Conservation (phyloP, 1,140 invertebrate genomes). For the Drosophila littoralis region DNA sequence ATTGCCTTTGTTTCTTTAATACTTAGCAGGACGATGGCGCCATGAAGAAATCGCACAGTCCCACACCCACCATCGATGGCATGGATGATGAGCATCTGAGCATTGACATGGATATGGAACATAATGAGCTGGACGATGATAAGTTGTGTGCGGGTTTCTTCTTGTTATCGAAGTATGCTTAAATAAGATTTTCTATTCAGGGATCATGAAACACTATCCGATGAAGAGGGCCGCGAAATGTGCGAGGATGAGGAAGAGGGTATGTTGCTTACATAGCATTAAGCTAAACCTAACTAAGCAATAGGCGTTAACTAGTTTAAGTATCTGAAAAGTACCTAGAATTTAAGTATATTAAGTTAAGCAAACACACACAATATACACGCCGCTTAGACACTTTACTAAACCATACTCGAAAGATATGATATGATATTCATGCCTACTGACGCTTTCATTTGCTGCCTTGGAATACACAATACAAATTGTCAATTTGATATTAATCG, state of each 20-base stretch:
- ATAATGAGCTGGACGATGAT: conserved; percentile 89
- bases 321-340: conserved; percentile 19
- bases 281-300: conserved; percentile 3
- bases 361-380: conserved; percentile 12
- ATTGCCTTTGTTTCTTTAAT: neutral
- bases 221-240: conserved; percentile 88
- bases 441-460: conserved; percentile 53
- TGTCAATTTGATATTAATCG: conserved; percentile 64
- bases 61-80: conserved; percentile 86
- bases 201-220: conserved; percentile 89
- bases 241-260: conserved; percentile 83
- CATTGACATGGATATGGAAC: conserved; percentile 84
- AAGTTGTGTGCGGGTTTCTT: conserved; percentile 79
- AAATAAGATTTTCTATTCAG: conserved; percentile 71
- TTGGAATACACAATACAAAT: conserved; percentile 49
- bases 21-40: conserved; percentile 85
- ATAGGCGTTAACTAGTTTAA: conserved; percentile 6
- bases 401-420: conserved; percentile 55
- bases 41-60: conserved; percentile 87
- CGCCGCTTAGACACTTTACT: conserved; percentile 46
- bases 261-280: conserved; percentile 38
- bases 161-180: neutral
- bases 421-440: conserved; percentile 64
- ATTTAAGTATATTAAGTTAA: conserved; percentile 23
- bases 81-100: conserved; percentile 86